These are phyloP conservation scores for Myotis brandtii DNA, from an alignment of 2,113 vertebrate genomes.

Conservation along the genomic window DNA sequence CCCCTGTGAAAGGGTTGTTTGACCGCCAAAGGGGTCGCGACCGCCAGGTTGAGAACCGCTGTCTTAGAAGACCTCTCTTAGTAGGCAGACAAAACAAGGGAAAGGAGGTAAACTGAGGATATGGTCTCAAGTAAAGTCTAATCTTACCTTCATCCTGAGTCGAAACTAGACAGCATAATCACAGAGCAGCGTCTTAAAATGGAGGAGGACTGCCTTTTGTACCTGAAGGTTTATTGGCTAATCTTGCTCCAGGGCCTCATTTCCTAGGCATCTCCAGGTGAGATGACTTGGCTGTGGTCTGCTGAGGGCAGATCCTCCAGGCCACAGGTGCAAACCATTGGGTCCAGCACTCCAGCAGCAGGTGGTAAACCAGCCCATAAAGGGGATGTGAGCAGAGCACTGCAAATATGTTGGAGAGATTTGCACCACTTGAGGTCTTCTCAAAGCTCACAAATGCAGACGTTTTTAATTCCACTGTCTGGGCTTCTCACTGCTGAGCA, in stretches of 20 bases:
- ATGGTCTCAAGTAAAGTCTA: not conserved
- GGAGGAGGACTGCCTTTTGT: not conserved
- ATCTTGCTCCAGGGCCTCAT: not conserved
- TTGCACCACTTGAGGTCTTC: not conserved
- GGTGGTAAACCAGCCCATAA: not conserved
- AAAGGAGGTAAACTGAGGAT: not conserved
- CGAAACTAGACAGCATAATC: accelerated
- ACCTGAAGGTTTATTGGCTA: not conserved
- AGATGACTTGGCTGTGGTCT: not conserved
- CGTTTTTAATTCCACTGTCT: not conserved
- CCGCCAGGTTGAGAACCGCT: no score
- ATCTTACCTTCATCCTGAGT: not conserved
- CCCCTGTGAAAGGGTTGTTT: no score
- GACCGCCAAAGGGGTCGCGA: no score
- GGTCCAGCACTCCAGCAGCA: not conserved
- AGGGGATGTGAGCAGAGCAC: not conserved
- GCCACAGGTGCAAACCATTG: not conserved
- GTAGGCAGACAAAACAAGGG: not conserved
- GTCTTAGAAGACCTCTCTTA: not conserved
- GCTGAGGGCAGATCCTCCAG: not conserved
- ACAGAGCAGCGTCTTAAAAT: accelerated
- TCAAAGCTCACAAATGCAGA: not conserved
- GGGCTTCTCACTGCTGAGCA: not conserved
- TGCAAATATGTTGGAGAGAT: not conserved
- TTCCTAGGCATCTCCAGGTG: not conserved